Percentiles rank a stretch among this genome's conserved stretches.
Conservation (phyloP, 2,797 vertebrate genomes). For the Poecilia gillii region DNA sequence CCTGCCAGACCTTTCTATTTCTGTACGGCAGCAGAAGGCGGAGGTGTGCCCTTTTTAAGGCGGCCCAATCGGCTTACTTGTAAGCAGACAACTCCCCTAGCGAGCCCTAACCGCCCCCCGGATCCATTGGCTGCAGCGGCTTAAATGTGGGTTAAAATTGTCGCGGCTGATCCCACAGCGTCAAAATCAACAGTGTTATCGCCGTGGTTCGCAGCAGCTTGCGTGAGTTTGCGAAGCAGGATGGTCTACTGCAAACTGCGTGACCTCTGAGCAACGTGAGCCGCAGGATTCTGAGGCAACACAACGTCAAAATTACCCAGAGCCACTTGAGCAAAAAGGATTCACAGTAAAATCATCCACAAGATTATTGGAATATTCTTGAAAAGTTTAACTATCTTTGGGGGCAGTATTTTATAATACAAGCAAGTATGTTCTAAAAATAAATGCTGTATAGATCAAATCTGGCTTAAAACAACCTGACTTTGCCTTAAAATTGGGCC, state of each 20-base stretch:
- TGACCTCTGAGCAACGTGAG: conserved; percentile 3
- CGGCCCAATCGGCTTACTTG: conserved; percentile 71
- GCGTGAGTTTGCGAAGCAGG: not conserved
- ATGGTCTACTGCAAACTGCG: conserved; percentile 2
- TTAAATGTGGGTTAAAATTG: not conserved
- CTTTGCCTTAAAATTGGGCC: too few species aligned
- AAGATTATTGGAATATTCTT: not conserved
- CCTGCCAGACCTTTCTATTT: conserved; percentile 71
- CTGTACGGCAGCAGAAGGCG: conserved; percentile 50
- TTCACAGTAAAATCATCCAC: not conserved
- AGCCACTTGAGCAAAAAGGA: not conserved
- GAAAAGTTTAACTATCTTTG: not conserved
- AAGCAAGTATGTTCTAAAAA: too few species aligned
- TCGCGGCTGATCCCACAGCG: not conserved
- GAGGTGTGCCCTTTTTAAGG: conserved; percentile 69
- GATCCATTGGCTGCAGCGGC: conserved; percentile 61
- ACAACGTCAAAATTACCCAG: not conserved
- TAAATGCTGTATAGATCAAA: too few species aligned
- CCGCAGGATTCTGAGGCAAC: not conserved
- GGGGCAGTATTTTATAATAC: too few species aligned
- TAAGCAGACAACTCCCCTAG: conserved; percentile 77
- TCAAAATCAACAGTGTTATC: conserved; percentile 59
- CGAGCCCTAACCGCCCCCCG: conserved; percentile 58
- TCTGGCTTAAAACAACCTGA: too few species aligned
- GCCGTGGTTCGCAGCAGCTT: not conserved